Evolutionary conservation across 2,797 vertebrate genomes (phyloP), one percentile per base, ranked within the genome.

Genomic region (Podarcis siculus): DNA sequence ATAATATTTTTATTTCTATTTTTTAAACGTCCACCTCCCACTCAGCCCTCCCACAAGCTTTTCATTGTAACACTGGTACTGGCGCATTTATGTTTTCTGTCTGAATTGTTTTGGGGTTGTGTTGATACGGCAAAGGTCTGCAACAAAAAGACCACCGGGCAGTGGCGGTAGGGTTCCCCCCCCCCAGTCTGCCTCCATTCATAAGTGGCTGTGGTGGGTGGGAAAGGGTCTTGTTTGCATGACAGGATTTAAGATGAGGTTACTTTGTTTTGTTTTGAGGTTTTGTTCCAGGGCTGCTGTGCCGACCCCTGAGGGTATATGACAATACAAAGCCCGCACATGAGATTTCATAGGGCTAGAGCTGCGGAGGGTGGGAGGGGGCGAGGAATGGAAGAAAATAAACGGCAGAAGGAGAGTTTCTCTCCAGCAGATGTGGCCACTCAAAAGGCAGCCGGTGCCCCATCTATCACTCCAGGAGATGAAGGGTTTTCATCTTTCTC

Each of bases 121-220:
- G 89, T 93, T 93, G 94, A 93, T 93, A 91, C 0, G 37, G 85
- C 79, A 89, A 93, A 95, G 93, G 95, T 94, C 94, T 95, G 1
- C 2, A 90, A 95, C 93, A 94, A 92, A 95, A 92, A 92, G 95
- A 92, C 95, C 95, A 95, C 94, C 93, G 89, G 91, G 91, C 88
- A 90, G 83, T 81, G 73, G 35, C 77, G 82, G 42, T 1, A 15
- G 77, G 86, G 84, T 21, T 67, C 82, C 86, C 88, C 86, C 91
- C 21, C 21, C 61, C 58, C 83, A 78, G 55, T 89, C 88, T 82
- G 39, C 79, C 80, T 83, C 90, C 88, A 93, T 96, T 95, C 94
- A 95, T 79, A 30, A 86, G 83, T 37, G 61, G 88, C 87, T 82
- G 89, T 37, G 2, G 71, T 93, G 94, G 89, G 86, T 95, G 92